These are phyloP conservation scores for Brachypodius melanocephalos DNA, from an alignment of 2,113 vertebrate genomes.

Conservation along the genomic window DNA sequence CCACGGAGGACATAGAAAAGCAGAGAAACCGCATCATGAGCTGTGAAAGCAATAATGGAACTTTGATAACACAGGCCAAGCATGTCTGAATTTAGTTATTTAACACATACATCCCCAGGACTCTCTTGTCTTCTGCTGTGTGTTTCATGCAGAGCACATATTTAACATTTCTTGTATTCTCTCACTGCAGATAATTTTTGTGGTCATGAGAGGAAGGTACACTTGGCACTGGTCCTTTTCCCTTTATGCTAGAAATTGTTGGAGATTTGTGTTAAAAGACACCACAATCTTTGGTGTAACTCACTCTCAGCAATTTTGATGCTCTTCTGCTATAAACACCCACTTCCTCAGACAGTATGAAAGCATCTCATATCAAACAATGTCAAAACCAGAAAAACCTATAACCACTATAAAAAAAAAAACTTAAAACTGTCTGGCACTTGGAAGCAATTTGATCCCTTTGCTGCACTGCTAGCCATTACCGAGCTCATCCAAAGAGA, in stretches of 20 bases:
- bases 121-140: background rate
- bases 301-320: background rate
- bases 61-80: background rate
- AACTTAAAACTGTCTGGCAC: background rate
- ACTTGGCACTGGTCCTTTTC: background rate
- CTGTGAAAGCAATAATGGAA: background rate
- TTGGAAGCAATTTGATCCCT: background rate
- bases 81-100: background rate
- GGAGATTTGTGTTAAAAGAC: background rate
- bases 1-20: background rate
- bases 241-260: background rate
- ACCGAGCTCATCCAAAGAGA: background rate
- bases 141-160: background rate
- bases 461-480: background rate
- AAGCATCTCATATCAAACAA: background rate
- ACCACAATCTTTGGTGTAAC: background rate
- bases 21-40: background rate
- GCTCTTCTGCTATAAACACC: background rate
- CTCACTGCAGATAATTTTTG: background rate
- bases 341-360: background rate
- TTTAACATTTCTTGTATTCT: background rate
- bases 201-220: background rate
- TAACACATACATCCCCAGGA: background rate
- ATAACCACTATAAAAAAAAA: background rate
- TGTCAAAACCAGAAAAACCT: background rate